Evolutionary conservation across 2,888 invertebrate species (phyloP).

Genomic region (Lypha dubia): DNA sequence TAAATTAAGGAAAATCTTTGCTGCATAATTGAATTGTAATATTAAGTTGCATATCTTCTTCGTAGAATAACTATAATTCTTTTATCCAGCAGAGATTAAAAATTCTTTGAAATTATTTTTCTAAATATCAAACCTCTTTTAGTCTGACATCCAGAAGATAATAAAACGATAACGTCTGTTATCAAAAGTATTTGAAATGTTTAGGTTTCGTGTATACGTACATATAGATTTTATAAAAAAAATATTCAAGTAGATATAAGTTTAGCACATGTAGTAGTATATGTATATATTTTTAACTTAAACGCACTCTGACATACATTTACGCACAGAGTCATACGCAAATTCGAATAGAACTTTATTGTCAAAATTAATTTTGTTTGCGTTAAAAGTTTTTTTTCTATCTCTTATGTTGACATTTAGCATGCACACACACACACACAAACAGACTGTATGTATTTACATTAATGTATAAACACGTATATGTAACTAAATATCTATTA

Average conservation of each 20-base stretch:
- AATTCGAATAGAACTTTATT: constrained; percentile 65
- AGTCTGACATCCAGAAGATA: neutral
- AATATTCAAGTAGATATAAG: neutral
- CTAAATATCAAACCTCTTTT: too few species aligned
- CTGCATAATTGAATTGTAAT: too few species aligned
- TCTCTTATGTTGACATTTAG: constrained; percentile 52
- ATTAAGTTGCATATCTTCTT: too few species aligned
- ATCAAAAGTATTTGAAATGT: neutral
- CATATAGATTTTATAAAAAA: too few species aligned
- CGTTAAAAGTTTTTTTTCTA: constrained; percentile 53
- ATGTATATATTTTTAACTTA: constrained; percentile 26
- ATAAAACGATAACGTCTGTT: neutral
- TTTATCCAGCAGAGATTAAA: too few species aligned
- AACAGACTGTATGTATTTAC: too few species aligned
- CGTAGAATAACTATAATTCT: too few species aligned
- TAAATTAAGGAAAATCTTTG: too few species aligned
- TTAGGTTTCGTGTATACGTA: constrained; percentile 18
- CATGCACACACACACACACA: constrained; percentile 4
- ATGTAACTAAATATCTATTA: too few species aligned
- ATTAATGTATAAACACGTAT: neutral
- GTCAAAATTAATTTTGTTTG: constrained; percentile 71
- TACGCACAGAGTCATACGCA: constrained; percentile 13
- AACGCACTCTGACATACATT: constrained; percentile 4
- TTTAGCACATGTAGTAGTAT: neutral
- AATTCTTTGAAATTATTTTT: too few species aligned